Conservation (phyloP, 2,888 invertebrate species). For the Drepana falcataria region DNA sequence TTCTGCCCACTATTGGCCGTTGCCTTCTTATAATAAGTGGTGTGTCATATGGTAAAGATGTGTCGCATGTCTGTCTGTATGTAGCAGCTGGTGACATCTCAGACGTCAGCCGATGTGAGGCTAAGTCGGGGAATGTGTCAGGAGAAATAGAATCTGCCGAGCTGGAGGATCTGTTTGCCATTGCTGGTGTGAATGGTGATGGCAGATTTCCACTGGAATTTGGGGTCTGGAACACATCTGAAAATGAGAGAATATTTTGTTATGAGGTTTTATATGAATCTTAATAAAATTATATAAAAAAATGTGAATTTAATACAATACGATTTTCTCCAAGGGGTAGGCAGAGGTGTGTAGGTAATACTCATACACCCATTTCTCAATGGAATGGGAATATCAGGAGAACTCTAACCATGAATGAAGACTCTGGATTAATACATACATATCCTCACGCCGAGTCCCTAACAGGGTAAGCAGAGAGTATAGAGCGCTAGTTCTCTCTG, state of each 20-base stretch:
- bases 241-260: slow-evolving; percentile 13
- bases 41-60: slow-evolving; percentile 13
- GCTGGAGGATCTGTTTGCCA: slow-evolving; percentile 50
- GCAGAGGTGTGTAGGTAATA: too few species aligned
- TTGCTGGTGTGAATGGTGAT: slow-evolving; percentile 32
- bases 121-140: slow-evolving; percentile 44
- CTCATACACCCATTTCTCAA: too few species aligned
- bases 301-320: too few species aligned
- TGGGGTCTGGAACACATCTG: slow-evolving; percentile 32
- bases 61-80: slow-evolving; percentile 9
- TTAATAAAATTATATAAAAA: too few species aligned
- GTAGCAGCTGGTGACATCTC: slow-evolving; percentile 13
- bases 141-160: slow-evolving; percentile 64
- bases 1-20: slow-evolving; percentile 55
- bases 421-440: too few species aligned
- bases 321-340: too few species aligned
- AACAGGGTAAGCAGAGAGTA: too few species aligned
- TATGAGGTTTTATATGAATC: background rate
- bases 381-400: too few species aligned
- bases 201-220: slow-evolving; percentile 3
- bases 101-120: background rate
- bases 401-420: too few species aligned
- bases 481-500: too few species aligned
- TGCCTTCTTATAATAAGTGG: slow-evolving; percentile 27
- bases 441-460: too few species aligned